Evolutionary conservation across 1,140 invertebrate species (phyloP).

Genomic region (Eciton burchellii): DNA sequence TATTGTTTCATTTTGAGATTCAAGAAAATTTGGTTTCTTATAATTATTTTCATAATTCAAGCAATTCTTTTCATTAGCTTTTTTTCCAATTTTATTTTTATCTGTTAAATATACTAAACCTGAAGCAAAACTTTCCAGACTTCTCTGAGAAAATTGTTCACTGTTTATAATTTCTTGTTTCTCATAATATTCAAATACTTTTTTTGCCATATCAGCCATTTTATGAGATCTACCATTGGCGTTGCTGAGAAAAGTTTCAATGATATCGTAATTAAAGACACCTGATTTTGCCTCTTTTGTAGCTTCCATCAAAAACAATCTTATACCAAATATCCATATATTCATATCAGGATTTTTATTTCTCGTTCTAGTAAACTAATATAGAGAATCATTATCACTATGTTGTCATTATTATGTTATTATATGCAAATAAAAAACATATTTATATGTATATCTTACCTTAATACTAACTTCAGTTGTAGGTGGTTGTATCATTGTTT

Average conservation of each 20-base stretch:
- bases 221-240: slow-evolving; percentile 59
- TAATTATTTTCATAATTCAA: background rate
- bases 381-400: no score
- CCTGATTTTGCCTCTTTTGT: slow-evolving; percentile 59
- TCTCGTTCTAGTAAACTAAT: slow-evolving; percentile 83
- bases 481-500: slow-evolving; percentile 77
- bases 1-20: slow-evolving; percentile 37
- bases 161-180: slow-evolving; percentile 51
- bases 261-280: slow-evolving; percentile 76
- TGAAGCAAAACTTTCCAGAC: slow-evolving; percentile 48
- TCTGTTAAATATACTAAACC: slow-evolving; percentile 23
- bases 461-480: slow-evolving; percentile 82
- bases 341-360: slow-evolving; percentile 77
- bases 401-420: slow-evolving; percentile 26
- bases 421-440: slow-evolving; percentile 1
- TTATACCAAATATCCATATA: slow-evolving; percentile 84
- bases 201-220: slow-evolving; percentile 63
- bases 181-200: slow-evolving; percentile 67
- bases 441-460: slow-evolving; percentile 72
- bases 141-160: slow-evolving; percentile 62
- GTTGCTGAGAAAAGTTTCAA: slow-evolving; percentile 76
- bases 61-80: slow-evolving; percentile 20
- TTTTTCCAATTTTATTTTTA: slow-evolving; percentile 41
- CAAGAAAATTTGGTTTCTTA: background rate
- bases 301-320: slow-evolving; percentile 76